phyloP scores from a whole-genome alignment of 1,140 invertebrate species.

The Drosophila sechellia region DNA sequence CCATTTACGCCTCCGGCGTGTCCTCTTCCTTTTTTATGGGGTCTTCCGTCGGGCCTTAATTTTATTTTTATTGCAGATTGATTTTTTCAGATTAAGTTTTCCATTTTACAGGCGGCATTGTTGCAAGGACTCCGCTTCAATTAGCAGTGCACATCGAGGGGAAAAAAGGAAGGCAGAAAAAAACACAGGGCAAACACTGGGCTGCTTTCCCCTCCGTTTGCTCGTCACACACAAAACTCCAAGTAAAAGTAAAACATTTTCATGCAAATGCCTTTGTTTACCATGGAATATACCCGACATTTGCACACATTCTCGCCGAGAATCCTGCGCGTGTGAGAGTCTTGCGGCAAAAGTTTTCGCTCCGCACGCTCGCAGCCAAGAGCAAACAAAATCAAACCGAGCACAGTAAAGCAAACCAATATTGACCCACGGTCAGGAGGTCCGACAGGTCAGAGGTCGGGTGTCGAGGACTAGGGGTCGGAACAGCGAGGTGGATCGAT shows the following conservation, averaged over 20 bases:
- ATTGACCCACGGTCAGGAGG: conserved; percentile 59
- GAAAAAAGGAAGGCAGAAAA: conserved; percentile 53
- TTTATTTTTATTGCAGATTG: conserved; percentile 83
- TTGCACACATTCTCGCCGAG: conserved; percentile 42
- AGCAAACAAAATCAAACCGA: conserved; percentile 79
- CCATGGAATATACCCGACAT: conserved; percentile 75
- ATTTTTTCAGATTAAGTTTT: conserved; percentile 81
- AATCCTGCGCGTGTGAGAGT: conserved; percentile 42
- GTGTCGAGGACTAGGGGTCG: conserved; percentile 2
- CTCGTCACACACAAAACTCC: conserved; percentile 49
- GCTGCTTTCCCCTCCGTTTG: conserved; percentile 2
- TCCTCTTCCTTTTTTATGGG: conserved; percentile 6
- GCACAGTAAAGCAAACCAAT: conserved; percentile 76
- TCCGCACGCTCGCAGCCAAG: conserved; percentile 41
- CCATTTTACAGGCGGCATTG: conserved; percentile 40
- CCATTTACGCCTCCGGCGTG: not conserved
- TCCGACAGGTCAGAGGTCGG: conserved; percentile 9
- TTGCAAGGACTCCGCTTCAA: conserved; percentile 45
- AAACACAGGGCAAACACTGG: not conserved
- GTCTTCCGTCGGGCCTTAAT: conserved; percentile 55
- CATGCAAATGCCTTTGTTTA: conserved; percentile 78
- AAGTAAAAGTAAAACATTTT: conserved; percentile 80
- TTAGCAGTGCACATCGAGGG: conserved; percentile 45
- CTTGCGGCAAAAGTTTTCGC: conserved; percentile 68
- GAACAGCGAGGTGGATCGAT: conserved; percentile 13